Evolutionary conservation across 1,140 invertebrate species (phyloP).

Genomic region (Agrilus planipennis): DNA sequence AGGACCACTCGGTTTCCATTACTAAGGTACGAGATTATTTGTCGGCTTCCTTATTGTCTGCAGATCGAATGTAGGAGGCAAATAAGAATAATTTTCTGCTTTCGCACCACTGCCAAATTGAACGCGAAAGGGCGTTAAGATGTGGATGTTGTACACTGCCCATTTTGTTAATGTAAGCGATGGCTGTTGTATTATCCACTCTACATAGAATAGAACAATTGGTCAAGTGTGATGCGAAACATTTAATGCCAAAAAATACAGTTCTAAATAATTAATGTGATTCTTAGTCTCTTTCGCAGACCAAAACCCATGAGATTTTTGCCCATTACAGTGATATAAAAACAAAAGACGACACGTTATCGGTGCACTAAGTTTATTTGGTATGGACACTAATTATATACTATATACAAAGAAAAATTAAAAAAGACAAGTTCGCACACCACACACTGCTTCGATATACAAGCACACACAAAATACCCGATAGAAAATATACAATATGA

Average conservation of each 20-base stretch:
- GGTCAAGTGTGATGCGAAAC: slow-evolving; percentile 5
- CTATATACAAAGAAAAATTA: too few species aligned
- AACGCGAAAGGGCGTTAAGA: slow-evolving; percentile 12
- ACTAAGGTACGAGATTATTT: slow-evolving; percentile 14
- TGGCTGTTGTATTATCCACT: slow-evolving; percentile 23
- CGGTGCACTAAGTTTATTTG: too few species aligned
- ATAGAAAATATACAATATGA: too few species aligned
- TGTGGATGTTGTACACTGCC: slow-evolving; percentile 15
- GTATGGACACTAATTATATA: too few species aligned
- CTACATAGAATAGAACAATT: slow-evolving; percentile 17
- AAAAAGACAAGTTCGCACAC: too few species aligned
- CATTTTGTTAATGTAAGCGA: slow-evolving; percentile 22
- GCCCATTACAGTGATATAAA: slow-evolving; percentile 14
- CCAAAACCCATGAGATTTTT: slow-evolving; percentile 17
- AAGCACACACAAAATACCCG: too few species aligned
- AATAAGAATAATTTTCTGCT: slow-evolving; percentile 14
- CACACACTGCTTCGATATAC: too few species aligned
- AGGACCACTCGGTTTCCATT: slow-evolving; percentile 14
- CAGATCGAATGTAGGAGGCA: slow-evolving; percentile 19
- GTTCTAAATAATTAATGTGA: slow-evolving; percentile 16
- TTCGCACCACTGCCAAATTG: slow-evolving; percentile 21
- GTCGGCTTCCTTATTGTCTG: slow-evolving; percentile 17
- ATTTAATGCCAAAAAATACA: slow-evolving; percentile 7
- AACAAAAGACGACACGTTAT: too few species aligned
- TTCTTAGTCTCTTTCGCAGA: slow-evolving; percentile 8